Evolutionary conservation across 2,113 vertebrate genomes (phyloP), one percentile per base, ranked within the genome.

Genomic region (Diphyllodes magnificus): DNA sequence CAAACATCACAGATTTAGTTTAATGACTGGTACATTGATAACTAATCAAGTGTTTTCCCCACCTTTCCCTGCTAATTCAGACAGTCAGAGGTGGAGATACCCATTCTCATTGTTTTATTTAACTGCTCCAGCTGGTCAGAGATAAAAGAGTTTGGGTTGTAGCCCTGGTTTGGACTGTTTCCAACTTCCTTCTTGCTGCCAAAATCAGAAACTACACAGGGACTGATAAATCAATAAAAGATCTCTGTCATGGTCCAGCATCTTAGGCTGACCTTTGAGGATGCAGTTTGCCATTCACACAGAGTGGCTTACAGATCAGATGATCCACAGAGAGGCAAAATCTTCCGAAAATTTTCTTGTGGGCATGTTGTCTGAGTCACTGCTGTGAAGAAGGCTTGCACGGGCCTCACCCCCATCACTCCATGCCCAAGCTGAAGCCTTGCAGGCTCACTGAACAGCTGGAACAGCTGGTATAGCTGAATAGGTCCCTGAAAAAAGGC

Each of bases 221-320:
- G 24, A 75, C 3, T 53, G 25, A 53, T 21, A 69, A 84, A 77
- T 35, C 12, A 13, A 49, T 17, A 77, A 37, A 59, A 70, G 2
- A 53, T 3, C 16, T 75, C n/a, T 44, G 11, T 56, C 0, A 0
- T 30, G 17, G 16, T 13, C 47, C 57, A 72, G 22, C 6, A 78
- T 9, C 31, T 22, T 22, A 3, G 12, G 14, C 15, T 78, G 42
- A 42, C 21, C 16, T 56, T 59, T 51, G 24, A 79, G 39, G 35
- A 54, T 30, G 9, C 4, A 56, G 23, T 53, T 90, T 56, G 33
- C n/a, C 27, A 13, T 8, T 31, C 51, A 44, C 27, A 68, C 15
- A 31, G 28, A 7, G 11, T 14, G 11, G 2, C 33, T 84, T 35
- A 40, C 27, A 50, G 13, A 28, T 24, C 42, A n/a, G 17, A 30